Evolutionary conservation across 2,888 invertebrate species (phyloP).

Genomic region (Aproaerema taeniolella): DNA sequence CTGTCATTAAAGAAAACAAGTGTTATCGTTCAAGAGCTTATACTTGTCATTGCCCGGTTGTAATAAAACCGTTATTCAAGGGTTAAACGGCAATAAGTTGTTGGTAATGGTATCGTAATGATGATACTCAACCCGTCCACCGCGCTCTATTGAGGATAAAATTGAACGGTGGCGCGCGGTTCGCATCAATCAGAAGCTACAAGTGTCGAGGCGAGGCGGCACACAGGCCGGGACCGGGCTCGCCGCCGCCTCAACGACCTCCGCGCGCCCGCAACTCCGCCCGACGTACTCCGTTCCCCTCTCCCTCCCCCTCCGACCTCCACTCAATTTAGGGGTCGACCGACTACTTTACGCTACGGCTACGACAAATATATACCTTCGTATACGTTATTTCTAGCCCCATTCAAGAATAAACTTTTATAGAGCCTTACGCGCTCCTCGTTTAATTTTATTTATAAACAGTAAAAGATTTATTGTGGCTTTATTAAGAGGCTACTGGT

Average conservation of each 20-base stretch:
- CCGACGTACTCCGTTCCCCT: conserved; percentile 6
- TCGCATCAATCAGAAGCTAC: conserved; percentile 23
- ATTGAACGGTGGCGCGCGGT: conserved; percentile 14
- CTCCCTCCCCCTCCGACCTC: conserved; percentile 12
- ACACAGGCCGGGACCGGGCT: background rate
- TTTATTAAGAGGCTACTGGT: too few species aligned
- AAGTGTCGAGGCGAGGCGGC: conserved; percentile 18
- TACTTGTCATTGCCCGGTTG: too few species aligned
- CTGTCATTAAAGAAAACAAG: too few species aligned
- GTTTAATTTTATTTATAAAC: too few species aligned
- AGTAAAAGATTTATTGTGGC: too few species aligned
- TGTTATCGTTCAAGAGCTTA: too few species aligned
- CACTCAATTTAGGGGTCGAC: conserved; percentile 15
- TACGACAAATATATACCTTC: conserved; percentile 8
- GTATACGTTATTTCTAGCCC: conserved; percentile 6
- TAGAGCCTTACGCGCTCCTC: too few species aligned
- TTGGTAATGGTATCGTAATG: conserved; percentile 14
- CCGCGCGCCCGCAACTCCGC: background rate
- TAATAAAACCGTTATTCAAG: too few species aligned
- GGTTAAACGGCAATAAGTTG: conserved; percentile 15
- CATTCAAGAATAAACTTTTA: too few species aligned
- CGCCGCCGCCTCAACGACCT: background rate
- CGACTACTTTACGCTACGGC: conserved; percentile 1
- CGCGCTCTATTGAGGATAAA: conserved; percentile 20
- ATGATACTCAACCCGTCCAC: conserved; percentile 14